Evolutionary conservation across 2,797 vertebrate genomes (phyloP).

Genomic region (Hyperoplus immaculatus): DNA sequence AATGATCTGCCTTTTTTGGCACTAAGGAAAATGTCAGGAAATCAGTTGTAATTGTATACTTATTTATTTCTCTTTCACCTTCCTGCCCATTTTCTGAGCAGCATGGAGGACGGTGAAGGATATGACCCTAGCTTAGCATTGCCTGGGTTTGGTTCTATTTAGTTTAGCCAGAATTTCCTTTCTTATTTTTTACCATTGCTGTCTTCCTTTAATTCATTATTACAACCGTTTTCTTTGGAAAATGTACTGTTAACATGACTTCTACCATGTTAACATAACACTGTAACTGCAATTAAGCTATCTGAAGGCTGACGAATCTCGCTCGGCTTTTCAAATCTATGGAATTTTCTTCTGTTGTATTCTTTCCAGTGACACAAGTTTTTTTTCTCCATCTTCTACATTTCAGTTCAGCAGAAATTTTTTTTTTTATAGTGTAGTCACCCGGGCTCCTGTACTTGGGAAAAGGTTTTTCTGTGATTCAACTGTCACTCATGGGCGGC

Average conservation of each 20-base stretch:
- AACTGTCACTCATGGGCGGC: slow-evolving; percentile 94
- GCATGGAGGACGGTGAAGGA: too few relatives aligned
- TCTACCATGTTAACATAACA: background rate
- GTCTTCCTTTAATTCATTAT: background rate
- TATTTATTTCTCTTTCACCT: background rate
- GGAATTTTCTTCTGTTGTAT: too few relatives aligned
- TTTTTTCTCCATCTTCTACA: background rate
- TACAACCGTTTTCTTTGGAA: too few relatives aligned
- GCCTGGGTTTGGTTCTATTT: background rate
- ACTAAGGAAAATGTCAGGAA: background rate
- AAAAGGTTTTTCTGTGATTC: slow-evolving; percentile 88
- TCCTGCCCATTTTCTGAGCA: too few relatives aligned
- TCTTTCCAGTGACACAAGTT: too few relatives aligned
- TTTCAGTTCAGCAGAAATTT: slow-evolving; percentile 12
- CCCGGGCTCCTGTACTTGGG: slow-evolving; percentile 86
- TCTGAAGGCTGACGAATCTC: background rate
- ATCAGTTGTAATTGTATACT: background rate
- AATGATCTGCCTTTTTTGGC: background rate
- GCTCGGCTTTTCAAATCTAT: background rate
- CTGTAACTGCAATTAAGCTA: background rate
- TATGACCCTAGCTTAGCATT: background rate
- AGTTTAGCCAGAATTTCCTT: background rate
- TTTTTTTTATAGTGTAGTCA: slow-evolving; percentile 74
- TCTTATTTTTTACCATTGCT: background rate
- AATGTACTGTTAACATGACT: background rate